Evolutionary conservation across 2,888 invertebrate genomes (phyloP), one percentile per base, ranked within the genome.

Genomic region (Lasioglossum leucozonium): DNA sequence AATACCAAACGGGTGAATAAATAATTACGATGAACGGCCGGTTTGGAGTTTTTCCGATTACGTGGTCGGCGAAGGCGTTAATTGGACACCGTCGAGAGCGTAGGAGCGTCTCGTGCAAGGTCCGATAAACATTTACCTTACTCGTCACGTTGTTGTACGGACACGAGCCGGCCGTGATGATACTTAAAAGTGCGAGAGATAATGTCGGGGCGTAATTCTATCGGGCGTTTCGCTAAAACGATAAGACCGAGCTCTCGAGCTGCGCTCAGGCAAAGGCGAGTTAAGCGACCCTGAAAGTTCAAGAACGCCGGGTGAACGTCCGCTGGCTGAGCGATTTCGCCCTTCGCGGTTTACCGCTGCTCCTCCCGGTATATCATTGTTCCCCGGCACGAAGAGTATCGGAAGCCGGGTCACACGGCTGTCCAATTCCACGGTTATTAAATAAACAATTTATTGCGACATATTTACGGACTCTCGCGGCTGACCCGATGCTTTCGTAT

Each of bases 261-360:
- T 2, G 34, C 74, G 79, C 78, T 51, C 82, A 77, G 69, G 55
- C 40, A 73, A 72, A 80, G 81, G 72, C 79, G 85, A 88, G 82
- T 84, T 69, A 85, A 91, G 91, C 93, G 94, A 94, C 94, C 94
- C 94, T 94, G 94, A 94, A 93, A 93, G 94, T 94, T 94, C 94
- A 94, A 94, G 94, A 93, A 92, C 94, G 91, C 82, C 85, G 93
- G 94, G 92, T 94, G 92, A 94, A 94, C 90, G 94, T 84, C 93
- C 94, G 90, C 82, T 76, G 55, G 37, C 18, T 30, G 67, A 82
- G 82, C 81, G 87, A 88, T 88, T 91, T 87, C 74, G 84, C 82
- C 87, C 88, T 85, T 85, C 76, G 81, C 77, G 79, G 81, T 86
- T 79, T 81, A 78, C 82, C 83, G 79, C 81, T 79, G 76, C 78